phyloP scores from a whole-genome alignment of 2,113 vertebrate genomes.

The Notechis scutatus region DNA sequence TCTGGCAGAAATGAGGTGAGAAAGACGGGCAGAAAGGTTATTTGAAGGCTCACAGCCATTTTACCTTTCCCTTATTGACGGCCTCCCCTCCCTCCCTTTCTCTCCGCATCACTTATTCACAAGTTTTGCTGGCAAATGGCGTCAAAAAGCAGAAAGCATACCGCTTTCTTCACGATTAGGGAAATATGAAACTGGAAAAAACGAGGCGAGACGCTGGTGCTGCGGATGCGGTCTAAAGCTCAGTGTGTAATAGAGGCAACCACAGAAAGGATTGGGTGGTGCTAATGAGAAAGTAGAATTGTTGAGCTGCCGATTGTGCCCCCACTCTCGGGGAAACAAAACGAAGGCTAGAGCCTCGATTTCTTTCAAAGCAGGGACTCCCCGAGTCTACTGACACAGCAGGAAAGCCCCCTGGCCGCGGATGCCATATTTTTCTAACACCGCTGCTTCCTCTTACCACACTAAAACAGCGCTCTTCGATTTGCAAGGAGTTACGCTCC shows the following conservation, averaged over 20 bases:
- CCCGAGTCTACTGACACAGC: background rate
- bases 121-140: constrained; percentile 55
- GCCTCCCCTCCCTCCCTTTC: background rate
- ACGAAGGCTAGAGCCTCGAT: background rate
- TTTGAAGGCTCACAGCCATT: constrained; percentile 22
- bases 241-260: background rate
- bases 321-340: background rate
- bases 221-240: constrained; percentile 24
- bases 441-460: background rate
- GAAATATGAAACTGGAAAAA: background rate
- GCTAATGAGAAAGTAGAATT: background rate
- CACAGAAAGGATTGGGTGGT: background rate
- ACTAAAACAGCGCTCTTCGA: background rate
- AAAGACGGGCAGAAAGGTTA: constrained; percentile 35
- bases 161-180: constrained; percentile 38
- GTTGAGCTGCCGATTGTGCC: background rate
- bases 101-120: constrained; percentile 52
- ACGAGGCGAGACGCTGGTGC: constrained; percentile 11
- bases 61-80: background rate
- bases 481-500: background rate
- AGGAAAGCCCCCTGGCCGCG: background rate
- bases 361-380: background rate
- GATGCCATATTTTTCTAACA: background rate
- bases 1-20: background rate
- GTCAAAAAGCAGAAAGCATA: constrained; percentile 1